phyloP scores from a whole-genome alignment of 1,140 invertebrate genomes.

The Atta cephalotes region DNA sequence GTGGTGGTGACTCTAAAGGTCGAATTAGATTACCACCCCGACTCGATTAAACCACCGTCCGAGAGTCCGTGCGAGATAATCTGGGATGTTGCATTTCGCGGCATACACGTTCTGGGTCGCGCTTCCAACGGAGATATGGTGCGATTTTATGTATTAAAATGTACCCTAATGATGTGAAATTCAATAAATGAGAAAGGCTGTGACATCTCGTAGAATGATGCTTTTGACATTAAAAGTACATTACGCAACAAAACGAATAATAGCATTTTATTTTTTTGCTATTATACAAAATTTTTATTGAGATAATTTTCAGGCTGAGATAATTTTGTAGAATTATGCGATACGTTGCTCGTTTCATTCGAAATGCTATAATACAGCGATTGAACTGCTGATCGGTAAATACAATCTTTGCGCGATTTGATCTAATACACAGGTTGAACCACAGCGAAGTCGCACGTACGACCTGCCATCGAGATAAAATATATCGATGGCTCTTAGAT shows the following conservation, averaged over 20 bases:
- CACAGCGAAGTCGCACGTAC: slow-evolving; percentile 19
- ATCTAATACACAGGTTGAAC: slow-evolving; percentile 21
- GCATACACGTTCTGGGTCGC: slow-evolving; percentile 21
- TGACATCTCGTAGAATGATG: background rate
- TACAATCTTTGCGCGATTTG: slow-evolving; percentile 48
- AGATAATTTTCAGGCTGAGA: background rate
- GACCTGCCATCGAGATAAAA: slow-evolving; percentile 40
- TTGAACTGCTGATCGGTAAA: slow-evolving; percentile 1
- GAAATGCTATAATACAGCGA: background rate
- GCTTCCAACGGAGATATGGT: slow-evolving; percentile 49
- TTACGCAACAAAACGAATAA: background rate
- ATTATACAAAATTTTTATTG: background rate
- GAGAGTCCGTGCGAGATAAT: slow-evolving; percentile 67
- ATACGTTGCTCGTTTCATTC: background rate
- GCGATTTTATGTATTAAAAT: slow-evolving; percentile 64
- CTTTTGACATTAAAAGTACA: slow-evolving; percentile 13
- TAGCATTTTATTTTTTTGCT: background rate
- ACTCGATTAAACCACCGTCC: slow-evolving; percentile 82
- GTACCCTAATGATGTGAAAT: slow-evolving; percentile 24
- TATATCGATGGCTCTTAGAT: slow-evolving; percentile 48
- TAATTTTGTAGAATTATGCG: background rate
- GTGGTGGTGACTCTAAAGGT: slow-evolving; percentile 75
- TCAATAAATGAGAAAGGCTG: slow-evolving; percentile 20
- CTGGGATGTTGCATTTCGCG: slow-evolving; percentile 66
- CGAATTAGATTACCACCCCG: slow-evolving; percentile 81